Base-by-base conservation (phyloP, 2,797 vertebrate genomes). In the Pipistrellus pipistrellus region DNA sequence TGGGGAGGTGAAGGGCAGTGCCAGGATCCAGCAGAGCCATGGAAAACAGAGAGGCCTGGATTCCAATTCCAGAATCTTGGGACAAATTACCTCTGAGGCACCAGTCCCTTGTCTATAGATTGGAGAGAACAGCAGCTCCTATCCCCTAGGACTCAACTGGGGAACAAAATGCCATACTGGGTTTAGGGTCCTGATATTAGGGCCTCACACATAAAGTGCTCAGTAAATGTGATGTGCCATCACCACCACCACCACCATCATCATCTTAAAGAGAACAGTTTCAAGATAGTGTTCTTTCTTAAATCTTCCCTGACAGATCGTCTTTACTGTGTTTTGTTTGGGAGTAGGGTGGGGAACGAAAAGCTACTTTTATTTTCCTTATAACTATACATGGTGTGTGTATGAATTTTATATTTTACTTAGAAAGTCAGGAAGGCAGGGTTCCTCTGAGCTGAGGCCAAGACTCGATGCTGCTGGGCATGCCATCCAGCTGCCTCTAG, bases 301-400 rank as follows among this genome's bases (percentile, higher is more conserved):
- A 6, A 35, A 20, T 44, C 17, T 80, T 57, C 51, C 55, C 18
- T 32, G 17, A 8, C 20, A 41, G 75, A 30, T 1, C 6, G 35
- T 53, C 48, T 82, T 75, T 64, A 20, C 1, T 21, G n/a, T 30
- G n/a, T 71, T 38, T 38, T 76, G 53, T 72, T 55, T 62, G 62
- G 17, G 8, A 66, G 55, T 68, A 23, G 41, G 8, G 81, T 6
- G 14, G 10, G 51, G 10, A 32, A 38, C 0, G 0, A 25, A 66
- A 77, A 86, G 35, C 12, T 2, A 27, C 25, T 90, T 81, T 64
- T 66, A 69, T 51, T 73, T 93, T 64, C 41, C 27, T 59, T 80
- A 12, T 48, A 69, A 69, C 8, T n/a, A 23, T 46, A 77, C 27
- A 25, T 13, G 6, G 46, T 85, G 27, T 83, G 35, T n/a, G 0